These are phyloP conservation scores for Eurosta solidaginis DNA, from an alignment of 1,140 invertebrate species.

Conservation along the genomic window DNA sequence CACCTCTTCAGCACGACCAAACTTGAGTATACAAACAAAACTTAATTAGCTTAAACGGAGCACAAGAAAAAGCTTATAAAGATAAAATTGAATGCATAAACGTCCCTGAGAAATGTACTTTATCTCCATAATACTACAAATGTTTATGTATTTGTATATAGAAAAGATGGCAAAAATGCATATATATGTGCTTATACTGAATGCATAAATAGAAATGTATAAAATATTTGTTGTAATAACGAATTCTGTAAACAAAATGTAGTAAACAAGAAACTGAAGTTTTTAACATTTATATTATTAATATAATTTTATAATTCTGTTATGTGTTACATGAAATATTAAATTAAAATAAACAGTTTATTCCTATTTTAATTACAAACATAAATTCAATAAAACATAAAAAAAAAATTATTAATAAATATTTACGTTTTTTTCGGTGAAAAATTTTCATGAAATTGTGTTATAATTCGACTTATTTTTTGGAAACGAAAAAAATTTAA, in stretches of 20 bases:
- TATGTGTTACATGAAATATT: not conserved
- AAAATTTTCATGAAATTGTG: conserved; percentile 16
- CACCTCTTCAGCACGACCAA: conserved; percentile 1
- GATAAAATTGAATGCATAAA: too few species aligned
- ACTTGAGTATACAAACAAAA: not conserved
- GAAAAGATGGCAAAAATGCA: too few species aligned
- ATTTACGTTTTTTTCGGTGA: not conserved
- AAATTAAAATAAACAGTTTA: not conserved
- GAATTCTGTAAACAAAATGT: too few species aligned
- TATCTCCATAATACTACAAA: too few species aligned
- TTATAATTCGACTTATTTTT: not conserved
- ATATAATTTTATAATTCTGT: too few species aligned
- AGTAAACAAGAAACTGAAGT: too few species aligned
- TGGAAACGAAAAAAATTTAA: not conserved
- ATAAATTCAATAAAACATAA: too few species aligned
- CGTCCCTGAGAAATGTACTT: not conserved
- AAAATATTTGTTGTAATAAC: too few species aligned
- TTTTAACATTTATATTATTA: too few species aligned
- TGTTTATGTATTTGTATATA: too few species aligned
- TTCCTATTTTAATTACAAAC: not conserved
- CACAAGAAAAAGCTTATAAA: not conserved
- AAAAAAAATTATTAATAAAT: conserved; percentile 26
- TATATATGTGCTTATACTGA: too few species aligned
- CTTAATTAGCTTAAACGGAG: too few species aligned
- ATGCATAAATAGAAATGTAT: not conserved